Conservation (phyloP, 2,797 vertebrate genomes). For the Remorina albescens region DNA sequence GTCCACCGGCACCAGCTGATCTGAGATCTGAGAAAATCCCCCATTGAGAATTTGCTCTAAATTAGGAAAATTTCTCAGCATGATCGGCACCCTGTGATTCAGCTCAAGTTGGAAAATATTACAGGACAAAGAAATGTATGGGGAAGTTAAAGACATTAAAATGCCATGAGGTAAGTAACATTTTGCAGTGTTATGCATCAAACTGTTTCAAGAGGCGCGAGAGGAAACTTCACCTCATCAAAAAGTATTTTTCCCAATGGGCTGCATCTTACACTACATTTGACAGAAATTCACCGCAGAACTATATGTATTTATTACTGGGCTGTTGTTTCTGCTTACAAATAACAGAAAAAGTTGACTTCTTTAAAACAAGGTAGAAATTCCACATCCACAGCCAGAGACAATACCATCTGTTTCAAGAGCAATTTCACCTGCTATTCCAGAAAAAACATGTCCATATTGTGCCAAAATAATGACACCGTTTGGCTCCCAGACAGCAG, state of each 20-base stretch:
- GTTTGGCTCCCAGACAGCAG: background rate
- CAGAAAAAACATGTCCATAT: slow-evolving; percentile 11
- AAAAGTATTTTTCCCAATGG: slow-evolving; percentile 54
- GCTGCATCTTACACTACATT: slow-evolving; percentile 40
- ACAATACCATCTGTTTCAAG: slow-evolving; percentile 37
- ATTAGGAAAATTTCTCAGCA: slow-evolving; percentile 49
- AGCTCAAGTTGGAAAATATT: slow-evolving; percentile 38
- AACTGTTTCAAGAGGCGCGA: slow-evolving; percentile 52
- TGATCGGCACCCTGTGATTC: slow-evolving; percentile 14
- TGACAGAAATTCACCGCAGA: slow-evolving; percentile 58
- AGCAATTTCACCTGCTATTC: slow-evolving; percentile 9
- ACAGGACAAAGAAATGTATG: slow-evolving; percentile 53
- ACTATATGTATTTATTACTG: slow-evolving; percentile 58
- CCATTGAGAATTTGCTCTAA: slow-evolving; percentile 41
- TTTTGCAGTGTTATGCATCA: slow-evolving; percentile 68
- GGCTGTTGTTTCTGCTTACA: too few relatives aligned
- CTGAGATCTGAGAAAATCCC: slow-evolving; percentile 46
- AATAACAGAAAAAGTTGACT: too few relatives aligned
- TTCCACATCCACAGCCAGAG: slow-evolving; percentile 4
- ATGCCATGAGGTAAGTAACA: slow-evolving; percentile 47
- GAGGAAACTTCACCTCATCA: slow-evolving; percentile 66
- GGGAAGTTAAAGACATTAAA: slow-evolving; percentile 53
- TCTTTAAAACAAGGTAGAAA: slow-evolving; percentile 19
- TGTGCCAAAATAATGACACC: background rate
- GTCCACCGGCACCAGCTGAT: slow-evolving; percentile 33